These are phyloP conservation scores for Pteronotus mesoamericanus DNA, from an alignment of 2,797 vertebrate genomes.

Conservation along the genomic window DNA sequence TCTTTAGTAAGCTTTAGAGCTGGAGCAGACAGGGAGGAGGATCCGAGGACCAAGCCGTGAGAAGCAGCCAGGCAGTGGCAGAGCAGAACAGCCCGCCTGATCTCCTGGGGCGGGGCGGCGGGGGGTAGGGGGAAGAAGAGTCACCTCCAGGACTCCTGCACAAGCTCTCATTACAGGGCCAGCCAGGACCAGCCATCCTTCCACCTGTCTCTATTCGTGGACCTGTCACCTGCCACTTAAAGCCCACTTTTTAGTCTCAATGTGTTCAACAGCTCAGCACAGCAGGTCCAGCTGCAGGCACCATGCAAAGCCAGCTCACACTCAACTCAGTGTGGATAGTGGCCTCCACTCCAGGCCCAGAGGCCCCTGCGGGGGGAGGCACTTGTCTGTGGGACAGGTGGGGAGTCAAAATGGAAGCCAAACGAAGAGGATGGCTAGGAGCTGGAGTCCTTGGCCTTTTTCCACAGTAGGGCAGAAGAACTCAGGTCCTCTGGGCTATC, in stretches of 20 bases:
- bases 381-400: not conserved
- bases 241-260: not conserved
- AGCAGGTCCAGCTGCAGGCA: not conserved
- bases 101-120: no score
- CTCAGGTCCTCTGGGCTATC: not conserved
- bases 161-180: not conserved
- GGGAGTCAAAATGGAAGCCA: not conserved
- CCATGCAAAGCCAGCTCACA: constrained; percentile 46
- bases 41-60: not conserved
- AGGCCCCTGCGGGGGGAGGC: rapidly evolving
- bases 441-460: not conserved
- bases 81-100: not conserved
- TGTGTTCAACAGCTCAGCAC: not conserved
- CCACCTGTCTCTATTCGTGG: not conserved
- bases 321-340: not conserved
- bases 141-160: no score
- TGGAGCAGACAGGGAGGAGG: not conserved
- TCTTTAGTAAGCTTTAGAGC: not conserved
- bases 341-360: not conserved
- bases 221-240: not conserved
- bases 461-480: not conserved
- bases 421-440: not conserved
- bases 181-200: not conserved
- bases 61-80: not conserved
- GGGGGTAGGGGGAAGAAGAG: no score